Conservation (phyloP, 2,888 invertebrate species). For the Hemaris fuciformis region DNA sequence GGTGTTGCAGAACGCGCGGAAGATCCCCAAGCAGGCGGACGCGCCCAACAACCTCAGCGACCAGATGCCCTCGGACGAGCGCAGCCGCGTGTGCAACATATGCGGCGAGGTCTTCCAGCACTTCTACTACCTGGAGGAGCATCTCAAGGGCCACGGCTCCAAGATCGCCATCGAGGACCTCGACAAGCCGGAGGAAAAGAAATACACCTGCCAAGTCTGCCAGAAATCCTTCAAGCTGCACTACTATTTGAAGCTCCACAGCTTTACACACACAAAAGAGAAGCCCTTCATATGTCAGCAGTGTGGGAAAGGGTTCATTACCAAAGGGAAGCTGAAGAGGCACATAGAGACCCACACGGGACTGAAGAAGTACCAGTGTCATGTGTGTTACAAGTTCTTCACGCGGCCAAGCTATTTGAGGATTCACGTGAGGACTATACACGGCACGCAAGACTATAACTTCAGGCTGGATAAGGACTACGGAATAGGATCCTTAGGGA, state of each 20-base stretch:
- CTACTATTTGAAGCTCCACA: constrained; percentile 69
- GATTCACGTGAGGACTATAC: constrained; percentile 69
- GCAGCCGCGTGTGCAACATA: constrained; percentile 69
- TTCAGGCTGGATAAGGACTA: constrained; percentile 49
- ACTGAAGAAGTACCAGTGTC: constrained; percentile 70
- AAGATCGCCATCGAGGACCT: constrained; percentile 58
- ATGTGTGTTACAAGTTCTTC: constrained; percentile 73
- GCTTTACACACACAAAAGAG: constrained; percentile 70
- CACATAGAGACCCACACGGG: constrained; percentile 71
- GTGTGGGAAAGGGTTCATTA: constrained; percentile 73
- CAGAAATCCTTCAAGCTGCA: constrained; percentile 69
- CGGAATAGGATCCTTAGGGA: constrained; percentile 25
- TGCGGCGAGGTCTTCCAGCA: constrained; percentile 73
- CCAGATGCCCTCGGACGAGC: constrained; percentile 50
- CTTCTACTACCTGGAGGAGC: constrained; percentile 71
- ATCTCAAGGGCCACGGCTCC: constrained; percentile 67
- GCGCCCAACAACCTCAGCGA: constrained; percentile 27
- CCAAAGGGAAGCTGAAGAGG: constrained; percentile 66
- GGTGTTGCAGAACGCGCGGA: constrained; percentile 70
- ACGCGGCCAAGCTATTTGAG: constrained; percentile 67
- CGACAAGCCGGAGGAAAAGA: constrained; percentile 54
- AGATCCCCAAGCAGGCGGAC: constrained; percentile 53
- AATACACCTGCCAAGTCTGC: constrained; percentile 63
- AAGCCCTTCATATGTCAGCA: constrained; percentile 72
- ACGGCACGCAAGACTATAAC: constrained; percentile 68